Conservation (phyloP, 2,797 vertebrate species). For the Hyperoplus lanceolatus region DNA sequence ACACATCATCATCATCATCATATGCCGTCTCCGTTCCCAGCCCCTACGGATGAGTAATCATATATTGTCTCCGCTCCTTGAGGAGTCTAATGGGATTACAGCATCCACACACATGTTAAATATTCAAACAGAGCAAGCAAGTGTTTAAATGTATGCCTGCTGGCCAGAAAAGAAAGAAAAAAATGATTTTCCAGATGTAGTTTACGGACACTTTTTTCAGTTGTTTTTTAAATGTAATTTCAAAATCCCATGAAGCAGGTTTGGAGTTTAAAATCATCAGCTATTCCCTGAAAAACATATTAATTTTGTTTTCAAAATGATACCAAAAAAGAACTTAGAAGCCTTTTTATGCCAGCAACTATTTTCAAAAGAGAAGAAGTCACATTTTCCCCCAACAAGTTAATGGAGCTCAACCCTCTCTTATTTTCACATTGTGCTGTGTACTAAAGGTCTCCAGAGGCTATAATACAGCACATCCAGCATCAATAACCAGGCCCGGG, state of each 20-base stretch:
- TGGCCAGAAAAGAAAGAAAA: background rate
- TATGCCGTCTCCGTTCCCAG: slow-evolving; percentile 34
- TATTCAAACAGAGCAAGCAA: slow-evolving; percentile 41
- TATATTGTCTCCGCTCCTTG: slow-evolving; percentile 32
- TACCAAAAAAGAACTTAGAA: background rate
- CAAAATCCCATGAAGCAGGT: background rate
- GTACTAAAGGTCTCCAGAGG: slow-evolving; percentile 17
- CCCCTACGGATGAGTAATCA: slow-evolving; percentile 38
- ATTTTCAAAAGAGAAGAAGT: slow-evolving; percentile 18
- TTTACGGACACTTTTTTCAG: slow-evolving; percentile 9
- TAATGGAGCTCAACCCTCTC: slow-evolving; percentile 7
- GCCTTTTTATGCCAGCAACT: background rate
- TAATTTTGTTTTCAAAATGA: background rate
- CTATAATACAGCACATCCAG: slow-evolving; percentile 8
- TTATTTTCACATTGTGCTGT: slow-evolving; percentile 15
- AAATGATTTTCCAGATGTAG: slow-evolving; percentile 44
- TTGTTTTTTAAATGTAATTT: slow-evolving; percentile 15
- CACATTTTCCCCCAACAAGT: slow-evolving; percentile 29
- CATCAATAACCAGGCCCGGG: slow-evolving; percentile 38
- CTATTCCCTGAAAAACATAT: slow-evolving; percentile 31
- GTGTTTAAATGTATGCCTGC: slow-evolving; percentile 15
- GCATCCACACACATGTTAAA: slow-evolving; percentile 49
- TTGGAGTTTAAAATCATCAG: slow-evolving; percentile 31
- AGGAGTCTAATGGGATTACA: slow-evolving; percentile 42
- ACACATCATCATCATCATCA: slow-evolving; percentile 20